Percentiles rank a stretch among this genome's conserved stretches.
Evolutionary conservation across 2,113 vertebrate species (phyloP).

Genomic region (Hyaena hyaena): DNA sequence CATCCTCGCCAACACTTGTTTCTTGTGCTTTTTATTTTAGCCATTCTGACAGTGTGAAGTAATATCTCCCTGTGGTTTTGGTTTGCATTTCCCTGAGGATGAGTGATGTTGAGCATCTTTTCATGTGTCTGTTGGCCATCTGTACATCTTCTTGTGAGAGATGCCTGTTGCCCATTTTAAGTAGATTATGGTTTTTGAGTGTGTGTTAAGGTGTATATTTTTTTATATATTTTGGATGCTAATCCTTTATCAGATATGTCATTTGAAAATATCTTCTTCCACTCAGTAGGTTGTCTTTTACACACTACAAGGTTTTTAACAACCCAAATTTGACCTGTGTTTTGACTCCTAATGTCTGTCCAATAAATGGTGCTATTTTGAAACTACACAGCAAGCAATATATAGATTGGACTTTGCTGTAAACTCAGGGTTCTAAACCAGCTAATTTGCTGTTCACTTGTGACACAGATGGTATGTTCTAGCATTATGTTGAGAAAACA

Average conservation of each 20-base stretch:
- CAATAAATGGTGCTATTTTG: not conserved
- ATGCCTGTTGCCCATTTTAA: not conserved
- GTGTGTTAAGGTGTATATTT: not conserved
- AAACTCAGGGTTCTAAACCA: not conserved
- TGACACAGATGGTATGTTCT: not conserved
- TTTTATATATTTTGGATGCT: not conserved
- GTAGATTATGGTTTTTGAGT: not conserved
- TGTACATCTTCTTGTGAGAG: not conserved
- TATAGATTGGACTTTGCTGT: not conserved
- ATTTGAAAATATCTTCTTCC: not conserved
- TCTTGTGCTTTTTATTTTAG: not conserved
- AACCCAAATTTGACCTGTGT: not conserved
- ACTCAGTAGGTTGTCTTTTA: not conserved
- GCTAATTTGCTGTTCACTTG: not conserved
- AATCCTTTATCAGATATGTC: not conserved
- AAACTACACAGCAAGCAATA: not conserved
- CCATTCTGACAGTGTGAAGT: not conserved
- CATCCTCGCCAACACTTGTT: not conserved
- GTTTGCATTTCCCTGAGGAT: not conserved
- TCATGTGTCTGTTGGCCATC: not conserved
- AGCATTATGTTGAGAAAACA: not conserved
- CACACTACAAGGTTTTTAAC: not conserved
- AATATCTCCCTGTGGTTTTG: not conserved
- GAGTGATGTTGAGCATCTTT: not conserved
- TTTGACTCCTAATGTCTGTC: not conserved